These are phyloP conservation scores for Oryctes rhinoceros DNA, from an alignment of 1,140 invertebrate genomes.

Conservation along the genomic window DNA sequence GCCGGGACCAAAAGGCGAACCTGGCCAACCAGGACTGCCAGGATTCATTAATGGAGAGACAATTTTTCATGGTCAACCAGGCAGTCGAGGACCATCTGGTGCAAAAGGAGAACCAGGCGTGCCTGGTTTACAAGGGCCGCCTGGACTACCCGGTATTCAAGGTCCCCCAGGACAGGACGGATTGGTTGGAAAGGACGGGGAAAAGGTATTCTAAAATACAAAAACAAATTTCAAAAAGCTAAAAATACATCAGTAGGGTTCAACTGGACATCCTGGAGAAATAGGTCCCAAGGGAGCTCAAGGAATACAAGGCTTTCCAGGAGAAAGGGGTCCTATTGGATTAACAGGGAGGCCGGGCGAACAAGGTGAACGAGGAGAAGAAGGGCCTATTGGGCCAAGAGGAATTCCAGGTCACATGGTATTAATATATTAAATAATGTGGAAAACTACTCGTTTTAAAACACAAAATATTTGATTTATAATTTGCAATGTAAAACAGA, in stretches of 20 bases:
- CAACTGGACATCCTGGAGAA: conserved; percentile 54
- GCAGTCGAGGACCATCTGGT: conserved; percentile 51
- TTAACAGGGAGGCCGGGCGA: conserved; percentile 67
- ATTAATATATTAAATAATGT: conserved; percentile 57
- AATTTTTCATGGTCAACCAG: conserved; percentile 62
- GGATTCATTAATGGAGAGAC: background rate
- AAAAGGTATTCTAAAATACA: conserved; percentile 43
- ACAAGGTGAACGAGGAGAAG: conserved; percentile 60
- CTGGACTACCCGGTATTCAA: conserved; percentile 62
- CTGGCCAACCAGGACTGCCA: conserved; percentile 7
- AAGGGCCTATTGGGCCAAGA: conserved; percentile 70
- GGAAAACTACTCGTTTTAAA: background rate
- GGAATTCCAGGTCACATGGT: conserved; percentile 66
- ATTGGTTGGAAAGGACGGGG: conserved; percentile 53
- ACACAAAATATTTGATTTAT: too few relatives aligned
- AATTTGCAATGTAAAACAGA: too few relatives aligned
- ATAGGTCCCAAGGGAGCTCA: conserved; percentile 49
- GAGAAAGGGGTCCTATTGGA: conserved; percentile 68
- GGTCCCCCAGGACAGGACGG: conserved; percentile 64
- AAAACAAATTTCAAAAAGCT: too few relatives aligned
- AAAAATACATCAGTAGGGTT: conserved; percentile 47
- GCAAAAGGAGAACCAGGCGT: conserved; percentile 70
- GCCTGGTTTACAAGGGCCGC: conserved; percentile 68
- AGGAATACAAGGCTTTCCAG: conserved; percentile 51
- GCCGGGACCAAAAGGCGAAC: conserved; percentile 59